These are phyloP conservation scores for Brachyopa scutellaris DNA, from an alignment of 2,888 invertebrate species.

Conservation along the genomic window DNA sequence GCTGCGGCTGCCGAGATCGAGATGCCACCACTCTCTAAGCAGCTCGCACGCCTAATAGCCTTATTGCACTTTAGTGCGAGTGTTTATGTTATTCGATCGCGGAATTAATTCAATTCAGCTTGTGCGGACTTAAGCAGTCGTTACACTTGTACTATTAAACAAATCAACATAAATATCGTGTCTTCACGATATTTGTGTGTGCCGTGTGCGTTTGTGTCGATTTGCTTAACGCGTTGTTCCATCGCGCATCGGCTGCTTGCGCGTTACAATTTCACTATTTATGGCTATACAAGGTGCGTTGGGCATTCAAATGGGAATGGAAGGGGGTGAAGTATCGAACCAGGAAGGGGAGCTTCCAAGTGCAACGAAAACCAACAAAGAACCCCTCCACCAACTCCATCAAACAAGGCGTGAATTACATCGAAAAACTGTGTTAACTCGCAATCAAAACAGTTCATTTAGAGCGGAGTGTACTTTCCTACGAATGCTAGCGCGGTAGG, in stretches of 20 bases:
- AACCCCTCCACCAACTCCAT: slow-evolving; percentile 33
- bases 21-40: slow-evolving; percentile 59
- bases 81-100: slow-evolving; percentile 72
- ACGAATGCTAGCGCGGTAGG: slow-evolving; percentile 24
- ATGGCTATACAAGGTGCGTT: slow-evolving; percentile 53
- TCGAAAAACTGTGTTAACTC: slow-evolving; percentile 66
- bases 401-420: slow-evolving; percentile 70
- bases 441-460: slow-evolving; percentile 69
- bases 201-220: slow-evolving; percentile 52
- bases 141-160: slow-evolving; percentile 73
- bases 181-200: slow-evolving; percentile 61
- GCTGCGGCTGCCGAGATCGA: slow-evolving; percentile 12
- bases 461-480: slow-evolving; percentile 19
- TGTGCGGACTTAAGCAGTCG: slow-evolving; percentile 70
- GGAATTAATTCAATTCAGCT: slow-evolving; percentile 70
- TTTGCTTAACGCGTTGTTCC: slow-evolving; percentile 59
- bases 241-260: too few species aligned
- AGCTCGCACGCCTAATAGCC: slow-evolving; percentile 67
- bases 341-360: slow-evolving; percentile 47
- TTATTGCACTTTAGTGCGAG: slow-evolving; percentile 70
- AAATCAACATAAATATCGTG: slow-evolving; percentile 73
- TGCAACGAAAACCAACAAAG: neutral
- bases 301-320: neutral
- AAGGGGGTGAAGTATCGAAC: neutral
- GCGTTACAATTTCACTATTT: too few species aligned